Percentiles rank a stretch among this genome's conserved stretches.
These are phyloP conservation scores for Isurus oxyrinchus DNA, from an alignment of 2,113 vertebrate genomes.

Conservation along the genomic window DNA sequence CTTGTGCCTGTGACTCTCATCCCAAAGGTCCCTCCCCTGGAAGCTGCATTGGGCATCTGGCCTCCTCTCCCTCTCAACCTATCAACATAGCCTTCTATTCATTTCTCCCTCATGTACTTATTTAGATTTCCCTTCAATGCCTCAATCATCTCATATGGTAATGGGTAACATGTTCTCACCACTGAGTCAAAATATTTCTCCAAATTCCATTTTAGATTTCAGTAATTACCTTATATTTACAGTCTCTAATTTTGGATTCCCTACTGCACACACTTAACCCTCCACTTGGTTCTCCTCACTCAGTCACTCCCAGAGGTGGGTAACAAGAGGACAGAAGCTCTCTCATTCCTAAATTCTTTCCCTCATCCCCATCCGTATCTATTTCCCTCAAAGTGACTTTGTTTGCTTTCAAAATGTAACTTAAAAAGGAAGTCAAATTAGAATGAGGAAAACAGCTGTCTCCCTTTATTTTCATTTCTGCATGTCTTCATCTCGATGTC, in stretches of 20 bases:
- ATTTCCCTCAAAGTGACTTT: background rate
- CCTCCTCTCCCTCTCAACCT: background rate
- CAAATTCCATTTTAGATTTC: background rate
- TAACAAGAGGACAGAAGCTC: background rate
- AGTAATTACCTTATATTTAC: background rate
- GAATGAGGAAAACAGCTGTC: background rate
- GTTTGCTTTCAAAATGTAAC: background rate
- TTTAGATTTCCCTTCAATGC: background rate
- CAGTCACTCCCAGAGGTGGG: background rate
- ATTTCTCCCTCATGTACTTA: background rate
- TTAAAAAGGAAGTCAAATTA: background rate
- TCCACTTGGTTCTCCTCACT: background rate
- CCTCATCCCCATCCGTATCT: background rate
- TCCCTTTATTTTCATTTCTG: background rate
- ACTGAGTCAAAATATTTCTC: background rate
- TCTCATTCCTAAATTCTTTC: background rate
- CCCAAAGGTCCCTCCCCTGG: too few relatives aligned
- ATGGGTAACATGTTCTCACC: background rate
- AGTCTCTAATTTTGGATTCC: background rate
- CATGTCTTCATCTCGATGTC: background rate
- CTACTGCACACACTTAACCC: background rate
- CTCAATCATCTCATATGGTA: background rate
- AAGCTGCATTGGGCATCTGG: too few relatives aligned
- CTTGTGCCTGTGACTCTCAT: too few relatives aligned
- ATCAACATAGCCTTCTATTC: background rate